These are phyloP conservation scores for Smutsia temminckii DNA, from an alignment of 2,797 vertebrate genomes.

Conservation along the genomic window DNA sequence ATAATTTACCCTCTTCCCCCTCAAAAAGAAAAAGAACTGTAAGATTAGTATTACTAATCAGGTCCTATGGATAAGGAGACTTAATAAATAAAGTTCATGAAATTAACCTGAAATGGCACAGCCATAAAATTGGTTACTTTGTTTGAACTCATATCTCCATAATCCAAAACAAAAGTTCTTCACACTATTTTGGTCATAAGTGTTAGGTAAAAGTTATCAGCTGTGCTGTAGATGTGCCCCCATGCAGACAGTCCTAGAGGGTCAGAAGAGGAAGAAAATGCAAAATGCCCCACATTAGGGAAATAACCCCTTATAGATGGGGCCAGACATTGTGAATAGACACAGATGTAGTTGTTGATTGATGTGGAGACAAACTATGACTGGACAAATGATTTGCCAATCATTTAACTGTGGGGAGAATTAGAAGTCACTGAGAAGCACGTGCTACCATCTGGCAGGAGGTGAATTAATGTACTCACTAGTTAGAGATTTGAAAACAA, in stretches of 20 bases:
- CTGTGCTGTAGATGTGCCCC: background rate
- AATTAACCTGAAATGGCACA: background rate
- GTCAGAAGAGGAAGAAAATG: background rate
- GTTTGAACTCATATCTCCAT: background rate
- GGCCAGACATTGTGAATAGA: background rate
- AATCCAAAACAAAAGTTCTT: background rate
- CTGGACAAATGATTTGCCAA: background rate
- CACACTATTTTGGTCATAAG: background rate
- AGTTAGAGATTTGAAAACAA: conserved; percentile 64
- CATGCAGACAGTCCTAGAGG: too few species aligned
- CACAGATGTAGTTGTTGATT: background rate
- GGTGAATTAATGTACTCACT: background rate
- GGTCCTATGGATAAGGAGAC: background rate
- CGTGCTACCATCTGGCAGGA: background rate
- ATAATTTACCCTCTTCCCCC: background rate
- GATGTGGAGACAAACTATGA: background rate
- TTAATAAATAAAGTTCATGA: background rate
- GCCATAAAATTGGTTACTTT: background rate
- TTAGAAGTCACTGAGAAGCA: background rate
- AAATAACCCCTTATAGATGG: background rate
- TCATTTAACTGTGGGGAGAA: background rate
- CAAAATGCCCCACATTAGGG: background rate
- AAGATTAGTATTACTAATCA: background rate
- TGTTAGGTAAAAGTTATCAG: background rate
- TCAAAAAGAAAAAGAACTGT: background rate